phyloP scores from a whole-genome alignment of 2,113 vertebrate genomes.

The Phoxinus phoxinus region DNA sequence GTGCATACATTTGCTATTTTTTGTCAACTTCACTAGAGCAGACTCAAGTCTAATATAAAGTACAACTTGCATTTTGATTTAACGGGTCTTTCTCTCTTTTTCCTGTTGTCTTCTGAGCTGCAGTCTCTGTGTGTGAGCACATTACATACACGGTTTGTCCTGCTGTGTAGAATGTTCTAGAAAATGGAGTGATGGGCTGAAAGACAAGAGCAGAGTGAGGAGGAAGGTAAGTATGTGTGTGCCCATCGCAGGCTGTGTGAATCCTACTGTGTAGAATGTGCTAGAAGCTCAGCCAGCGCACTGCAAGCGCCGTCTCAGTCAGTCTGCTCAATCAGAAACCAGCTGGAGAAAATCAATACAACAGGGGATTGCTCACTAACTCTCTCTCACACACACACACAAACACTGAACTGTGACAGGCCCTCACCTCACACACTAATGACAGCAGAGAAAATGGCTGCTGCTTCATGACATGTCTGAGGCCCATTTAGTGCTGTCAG shows the following conservation, averaged over 20 bases:
- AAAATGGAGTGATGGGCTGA: conserved; percentile 30
- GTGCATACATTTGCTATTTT: not conserved
- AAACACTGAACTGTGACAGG: conserved; percentile 33
- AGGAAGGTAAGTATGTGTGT: conserved; percentile 14
- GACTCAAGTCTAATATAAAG: not conserved
- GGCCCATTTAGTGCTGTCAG: conserved; percentile 28
- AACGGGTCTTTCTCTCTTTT: not conserved
- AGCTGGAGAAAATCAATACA: conserved; percentile 61
- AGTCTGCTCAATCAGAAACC: conserved; percentile 53
- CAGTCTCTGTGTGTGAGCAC: not conserved
- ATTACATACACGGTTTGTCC: not conserved
- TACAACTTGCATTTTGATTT: not conserved
- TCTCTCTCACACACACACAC: conserved; percentile 21
- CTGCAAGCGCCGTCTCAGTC: conserved; percentile 42
- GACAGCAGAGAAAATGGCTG: conserved; percentile 46
- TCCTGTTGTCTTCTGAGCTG: not conserved
- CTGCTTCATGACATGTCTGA: conserved; percentile 22
- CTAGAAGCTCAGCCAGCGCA: conserved; percentile 31
- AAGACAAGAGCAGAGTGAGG: conserved; percentile 13
- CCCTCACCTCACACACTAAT: conserved; percentile 47
- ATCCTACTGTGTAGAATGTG: conserved; percentile 44
- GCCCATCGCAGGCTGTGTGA: conserved; percentile 27
- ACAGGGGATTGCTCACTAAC: conserved; percentile 47
- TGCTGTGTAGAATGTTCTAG: conserved; percentile 14
- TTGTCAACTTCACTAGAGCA: not conserved